Evolutionary conservation across 2,888 invertebrate genomes (phyloP), one percentile per base, ranked within the genome.

Genomic region (Phengaris arion): DNA sequence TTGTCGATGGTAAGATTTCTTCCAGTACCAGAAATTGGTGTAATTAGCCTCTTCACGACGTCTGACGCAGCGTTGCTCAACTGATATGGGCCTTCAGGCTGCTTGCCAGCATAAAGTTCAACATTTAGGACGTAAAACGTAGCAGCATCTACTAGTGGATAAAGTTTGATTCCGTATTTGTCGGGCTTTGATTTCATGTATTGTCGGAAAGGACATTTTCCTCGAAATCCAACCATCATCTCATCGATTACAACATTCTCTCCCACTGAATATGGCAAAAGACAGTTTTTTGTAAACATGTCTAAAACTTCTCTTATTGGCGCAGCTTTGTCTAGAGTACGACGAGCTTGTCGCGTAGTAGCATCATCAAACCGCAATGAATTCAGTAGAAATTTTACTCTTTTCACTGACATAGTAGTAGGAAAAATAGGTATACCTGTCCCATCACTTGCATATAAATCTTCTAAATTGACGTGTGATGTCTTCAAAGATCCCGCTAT

Each of bases 1-100:
- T 79, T 80, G 76, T 80, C 79, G 57, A 79, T 75, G 6, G 81
- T 85, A n/a, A 84, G 77, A 75, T 84, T 83, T 78, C 79, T 59
- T 72, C 79, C 79, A 75, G 79, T 78, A 74, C 80, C 80, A 76
- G 81, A 81, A 76, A 85, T 83, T 77, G 82, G 80, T 79, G 76
- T 76, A 74, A 80, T 79, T 22, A 22, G 22, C 22, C 22, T 22
- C 22, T 22, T 22, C 1, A 22, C 22, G 22, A 22, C 22, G 22
- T 81, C 82, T 77, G 76, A 70, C 45, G 82, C 77, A 75, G 79
- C 79, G 78, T 84, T 83, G 74, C 80, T 79, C 64, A 81, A 73
- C 74, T 77, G 76, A 51, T 80, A 81, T 51, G 81, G 81, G 51
- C 84, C 82, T 75, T 78, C 78, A 52, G 82, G 73, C 73, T 73